Evolutionary conservation across 92 coral and sea anemone species (phyloP).

Genomic region (Epizoanthus ramosus): DNA sequence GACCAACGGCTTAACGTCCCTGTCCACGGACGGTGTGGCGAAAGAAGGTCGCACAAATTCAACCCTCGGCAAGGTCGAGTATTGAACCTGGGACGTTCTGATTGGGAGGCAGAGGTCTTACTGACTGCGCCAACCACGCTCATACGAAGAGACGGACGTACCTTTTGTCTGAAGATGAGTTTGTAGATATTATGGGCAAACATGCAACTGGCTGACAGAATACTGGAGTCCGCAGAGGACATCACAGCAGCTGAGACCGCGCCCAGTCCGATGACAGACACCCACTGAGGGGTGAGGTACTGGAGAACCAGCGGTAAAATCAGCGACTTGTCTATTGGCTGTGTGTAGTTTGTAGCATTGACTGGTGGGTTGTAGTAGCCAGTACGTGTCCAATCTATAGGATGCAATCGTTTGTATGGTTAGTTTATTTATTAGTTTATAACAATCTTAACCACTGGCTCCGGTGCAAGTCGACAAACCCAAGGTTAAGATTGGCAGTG

Average conservation of each 20-base stretch:
- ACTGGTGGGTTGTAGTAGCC: slow-evolving; percentile 48
- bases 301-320: slow-evolving; percentile 59
- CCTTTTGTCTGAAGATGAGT: slow-evolving; percentile 57
- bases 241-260: slow-evolving; percentile 68
- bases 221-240: slow-evolving; percentile 67
- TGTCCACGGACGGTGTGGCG: too few species aligned
- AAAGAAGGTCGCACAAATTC: too few species aligned
- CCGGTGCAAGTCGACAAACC: too few species aligned
- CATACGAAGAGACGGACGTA: neutral
- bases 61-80: too few species aligned
- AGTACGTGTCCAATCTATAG: slow-evolving; percentile 70
- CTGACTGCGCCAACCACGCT: too few species aligned
- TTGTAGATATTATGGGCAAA: slow-evolving; percentile 61
- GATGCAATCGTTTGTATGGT: neutral
- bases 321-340: slow-evolving; percentile 33
- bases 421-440: too few species aligned
- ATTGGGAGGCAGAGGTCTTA: too few species aligned
- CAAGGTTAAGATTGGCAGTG: too few species aligned
- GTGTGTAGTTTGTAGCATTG: slow-evolving; percentile 15
- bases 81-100: too few species aligned
- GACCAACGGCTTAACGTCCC: too few species aligned
- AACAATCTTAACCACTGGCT: too few species aligned
- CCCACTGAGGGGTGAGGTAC: slow-evolving; percentile 55
- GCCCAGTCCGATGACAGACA: slow-evolving; percentile 66
- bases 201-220: slow-evolving; percentile 65